Percentiles rank a stretch among this genome's conserved stretches.
Conservation (phyloP, 2,797 vertebrate species). For the Spondyliosoma cantharus region DNA sequence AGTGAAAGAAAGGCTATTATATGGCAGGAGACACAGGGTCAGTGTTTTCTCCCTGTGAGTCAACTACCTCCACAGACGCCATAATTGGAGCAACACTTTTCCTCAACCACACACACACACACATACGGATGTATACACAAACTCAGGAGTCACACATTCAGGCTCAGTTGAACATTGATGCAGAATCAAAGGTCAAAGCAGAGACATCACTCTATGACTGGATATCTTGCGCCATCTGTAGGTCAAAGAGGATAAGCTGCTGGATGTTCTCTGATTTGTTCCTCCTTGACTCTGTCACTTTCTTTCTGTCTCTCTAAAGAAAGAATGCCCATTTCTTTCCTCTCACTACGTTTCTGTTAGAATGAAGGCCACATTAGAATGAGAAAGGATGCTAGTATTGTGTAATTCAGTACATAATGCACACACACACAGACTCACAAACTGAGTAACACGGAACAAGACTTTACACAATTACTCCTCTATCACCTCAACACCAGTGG, state of each 20-base stretch:
- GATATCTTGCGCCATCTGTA: slow-evolving; percentile 78
- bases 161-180: not conserved
- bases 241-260: slow-evolving; percentile 37
- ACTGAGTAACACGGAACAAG: not conserved
- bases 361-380: not conserved
- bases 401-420: not conserved
- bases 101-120: not conserved
- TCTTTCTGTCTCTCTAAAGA: not conserved
- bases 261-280: slow-evolving; percentile 1
- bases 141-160: slow-evolving; percentile 22
- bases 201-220: slow-evolving; percentile 28
- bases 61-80: slow-evolving; percentile 57
- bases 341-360: not conserved
- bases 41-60: slow-evolving; percentile 55
- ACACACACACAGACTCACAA: not conserved
- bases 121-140: not conserved
- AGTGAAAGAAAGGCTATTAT: slow-evolving; percentile 13
- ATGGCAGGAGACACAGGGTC: slow-evolving; percentile 30
- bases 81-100: slow-evolving; percentile 54
- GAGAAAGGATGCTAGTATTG: not conserved
- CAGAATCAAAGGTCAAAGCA: not conserved
- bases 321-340: not conserved
- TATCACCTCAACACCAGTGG: slow-evolving; percentile 6
- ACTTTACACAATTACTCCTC: not conserved
- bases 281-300: not conserved